Percentiles rank a stretch among this genome's conserved stretches.
phyloP scores from a whole-genome alignment of 1,140 invertebrate genomes.

The Brachionus angularis region DNA sequence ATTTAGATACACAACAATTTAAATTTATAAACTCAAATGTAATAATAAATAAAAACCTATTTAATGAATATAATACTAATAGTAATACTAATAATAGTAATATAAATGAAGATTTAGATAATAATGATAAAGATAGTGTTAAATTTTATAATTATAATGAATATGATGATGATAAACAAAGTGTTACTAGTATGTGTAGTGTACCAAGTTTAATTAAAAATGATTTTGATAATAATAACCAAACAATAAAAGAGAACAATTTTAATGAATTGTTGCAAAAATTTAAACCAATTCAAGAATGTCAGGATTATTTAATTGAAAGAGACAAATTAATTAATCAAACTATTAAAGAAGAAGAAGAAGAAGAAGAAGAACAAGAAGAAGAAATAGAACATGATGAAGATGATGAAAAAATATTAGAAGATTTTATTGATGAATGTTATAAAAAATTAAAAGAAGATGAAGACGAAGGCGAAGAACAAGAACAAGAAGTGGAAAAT shows the following conservation, averaged over 20 bases:
- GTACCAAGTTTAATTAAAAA: conserved; percentile 1
- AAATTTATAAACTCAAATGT: background rate
- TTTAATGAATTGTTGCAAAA: background rate
- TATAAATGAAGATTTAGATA: no score
- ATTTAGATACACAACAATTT: no score
- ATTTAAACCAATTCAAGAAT: conserved; percentile 9
- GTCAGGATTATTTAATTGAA: background rate
- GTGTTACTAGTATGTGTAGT: conserved; percentile 14
- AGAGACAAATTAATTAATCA: background rate
- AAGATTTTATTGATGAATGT: conserved; percentile 14
- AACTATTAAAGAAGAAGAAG: conserved; percentile 13
- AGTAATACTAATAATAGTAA: background rate
- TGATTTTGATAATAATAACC: background rate
- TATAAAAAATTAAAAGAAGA: background rate
- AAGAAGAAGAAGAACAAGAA: conserved; percentile 35
- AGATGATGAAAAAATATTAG: conserved; percentile 38
- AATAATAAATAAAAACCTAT: background rate
- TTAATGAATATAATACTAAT: background rate
- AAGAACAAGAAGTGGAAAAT: background rate
- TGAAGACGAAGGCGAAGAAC: background rate
- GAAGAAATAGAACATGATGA: conserved; percentile 16
- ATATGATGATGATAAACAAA: background rate
- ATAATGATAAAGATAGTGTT: conserved; percentile 1
- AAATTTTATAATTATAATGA: conserved; percentile 18
- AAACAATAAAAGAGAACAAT: background rate